phyloP scores from a whole-genome alignment of 2,797 vertebrate species.

The Syndactyla subalaris region DNA sequence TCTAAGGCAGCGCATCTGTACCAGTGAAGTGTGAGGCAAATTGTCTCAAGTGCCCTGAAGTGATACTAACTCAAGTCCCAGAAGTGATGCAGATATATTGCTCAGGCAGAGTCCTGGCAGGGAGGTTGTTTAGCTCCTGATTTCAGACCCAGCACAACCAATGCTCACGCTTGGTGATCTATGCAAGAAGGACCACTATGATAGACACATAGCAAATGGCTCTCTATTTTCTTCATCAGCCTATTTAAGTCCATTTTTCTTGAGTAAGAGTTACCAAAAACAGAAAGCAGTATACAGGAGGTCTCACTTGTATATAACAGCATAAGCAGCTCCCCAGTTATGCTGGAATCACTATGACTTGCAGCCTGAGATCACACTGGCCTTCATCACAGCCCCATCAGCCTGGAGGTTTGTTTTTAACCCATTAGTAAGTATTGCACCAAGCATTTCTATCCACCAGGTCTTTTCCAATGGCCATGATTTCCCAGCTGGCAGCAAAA shows the following conservation, averaged over 20 bases:
- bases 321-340: background rate
- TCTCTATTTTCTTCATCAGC: background rate
- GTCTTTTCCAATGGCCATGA: background rate
- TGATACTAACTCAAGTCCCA: background rate
- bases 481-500: background rate
- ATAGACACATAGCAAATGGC: background rate
- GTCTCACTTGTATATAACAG: background rate
- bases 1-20: background rate
- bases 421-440: background rate
- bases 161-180: background rate
- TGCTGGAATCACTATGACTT: background rate
- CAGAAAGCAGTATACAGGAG: background rate
- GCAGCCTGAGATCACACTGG: background rate
- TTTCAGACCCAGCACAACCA: background rate
- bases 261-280: background rate
- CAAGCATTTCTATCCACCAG: background rate
- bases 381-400: background rate
- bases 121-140: background rate
- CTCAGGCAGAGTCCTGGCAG: background rate
- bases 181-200: background rate
- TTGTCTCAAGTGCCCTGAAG: slow-evolving; percentile 47
- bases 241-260: background rate
- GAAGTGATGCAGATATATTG: background rate
- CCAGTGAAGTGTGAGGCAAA: slow-evolving; percentile 33
- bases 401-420: background rate